phyloP scores from a whole-genome alignment of 2,888 invertebrate genomes.

The Artemia sp. region DNA sequence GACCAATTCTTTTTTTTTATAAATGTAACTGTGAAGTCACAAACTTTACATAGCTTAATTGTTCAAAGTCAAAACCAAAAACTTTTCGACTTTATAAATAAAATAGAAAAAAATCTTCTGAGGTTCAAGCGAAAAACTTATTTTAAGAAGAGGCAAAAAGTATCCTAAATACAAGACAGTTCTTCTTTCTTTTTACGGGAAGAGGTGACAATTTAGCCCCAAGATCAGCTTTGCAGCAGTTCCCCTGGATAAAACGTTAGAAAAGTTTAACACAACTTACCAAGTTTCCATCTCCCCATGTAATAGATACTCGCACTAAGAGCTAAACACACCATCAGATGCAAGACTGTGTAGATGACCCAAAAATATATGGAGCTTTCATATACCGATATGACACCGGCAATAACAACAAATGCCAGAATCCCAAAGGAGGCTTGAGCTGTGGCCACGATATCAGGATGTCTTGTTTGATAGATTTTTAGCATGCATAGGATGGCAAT shows the following conservation, averaged over 20 bases:
- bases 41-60: no score
- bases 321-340: constrained; percentile 46
- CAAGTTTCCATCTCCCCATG: constrained; percentile 50
- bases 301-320: constrained; percentile 56
- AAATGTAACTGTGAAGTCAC: no score
- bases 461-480: constrained; percentile 68
- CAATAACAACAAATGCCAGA: constrained; percentile 25
- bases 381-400: constrained; percentile 41
- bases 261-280: constrained; percentile 32
- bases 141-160: no score
- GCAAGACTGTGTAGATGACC: constrained; percentile 49
- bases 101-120: no score
- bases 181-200: no score
- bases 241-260: not conserved
- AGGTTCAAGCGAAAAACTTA: no score
- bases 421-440: constrained; percentile 43
- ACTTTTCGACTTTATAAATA: no score
- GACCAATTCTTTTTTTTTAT: no score
- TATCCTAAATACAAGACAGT: no score
- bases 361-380: constrained; percentile 49
- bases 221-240: constrained; percentile 12
- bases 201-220: no score
- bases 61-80: no score
- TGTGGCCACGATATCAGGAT: constrained; percentile 70
- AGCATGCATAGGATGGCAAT: constrained; percentile 69